Evolutionary conservation across 1,140 invertebrate genomes (phyloP), one percentile per base, ranked within the genome.

Genomic region (Adelges cooleyi): DNA sequence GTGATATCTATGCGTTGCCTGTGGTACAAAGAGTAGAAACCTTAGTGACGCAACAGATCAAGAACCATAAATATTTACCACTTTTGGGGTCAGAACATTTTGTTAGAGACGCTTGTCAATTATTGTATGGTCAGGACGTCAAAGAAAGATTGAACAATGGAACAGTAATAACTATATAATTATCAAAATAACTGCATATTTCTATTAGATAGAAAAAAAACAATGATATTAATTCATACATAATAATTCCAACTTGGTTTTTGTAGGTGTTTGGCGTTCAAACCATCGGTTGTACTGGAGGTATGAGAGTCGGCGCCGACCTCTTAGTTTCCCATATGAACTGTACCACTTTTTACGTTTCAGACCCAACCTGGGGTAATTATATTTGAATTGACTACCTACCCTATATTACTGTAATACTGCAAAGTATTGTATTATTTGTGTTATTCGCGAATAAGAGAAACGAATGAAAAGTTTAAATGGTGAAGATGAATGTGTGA

Each of bases 11-110:
- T 94, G 92, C 99, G 1, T 75, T 99, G 66, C 96, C 95, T 10
- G 92, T 98, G 51, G 96, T 99, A 1, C 79, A 83, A 20, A 87
- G 91, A 76, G 87, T 88, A n/a, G 95, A 98, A 78, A 74, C 80
- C 65, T 81, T 98, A 73, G 89, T 91, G 18, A 77, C 77, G 33
- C 90, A 98, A 78, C 79, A 83, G 17, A 81, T 82, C 2, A 79
- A 95, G 52, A 95, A 95, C 73, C 94, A 98, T 76, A 95, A 99
- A 77, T 99, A 99, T 77, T 79, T 98, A 29, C 92, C 94, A 11
- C 87, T 98, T 22, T 79, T 95, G 53, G 96, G 96, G 48, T 74
- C 92, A 42, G 89, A 94, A 20, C 77, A 82, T 50, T 95, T 95
- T 73, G 80, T 82, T 36, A 79, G 80, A 62, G 85, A 85, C 11